These are phyloP conservation scores for Leptodactylus fallax DNA, from an alignment of 2,797 vertebrate species.

Conservation along the genomic window DNA sequence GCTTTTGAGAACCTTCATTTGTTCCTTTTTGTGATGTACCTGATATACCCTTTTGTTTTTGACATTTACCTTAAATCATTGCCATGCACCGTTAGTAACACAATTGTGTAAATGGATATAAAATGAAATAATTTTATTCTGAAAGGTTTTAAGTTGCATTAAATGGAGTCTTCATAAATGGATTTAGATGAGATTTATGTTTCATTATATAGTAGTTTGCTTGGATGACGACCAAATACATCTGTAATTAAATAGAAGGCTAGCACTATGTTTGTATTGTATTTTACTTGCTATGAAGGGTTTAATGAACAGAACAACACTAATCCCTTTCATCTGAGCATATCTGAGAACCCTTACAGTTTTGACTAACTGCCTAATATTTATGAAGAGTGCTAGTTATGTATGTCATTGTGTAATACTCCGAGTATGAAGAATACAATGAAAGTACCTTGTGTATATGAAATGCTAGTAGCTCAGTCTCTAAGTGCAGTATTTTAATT, in stretches of 20 bases:
- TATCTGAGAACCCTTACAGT: conserved; percentile 48
- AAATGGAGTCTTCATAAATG: conserved; percentile 21
- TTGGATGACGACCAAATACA: conserved; percentile 28
- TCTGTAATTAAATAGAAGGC: conserved; percentile 35
- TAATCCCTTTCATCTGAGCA: conserved; percentile 55
- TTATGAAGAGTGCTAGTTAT: conserved; percentile 47
- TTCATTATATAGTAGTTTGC: conserved; percentile 7
- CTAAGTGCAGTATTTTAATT: conserved; percentile 3
- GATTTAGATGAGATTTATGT: conserved; percentile 30
- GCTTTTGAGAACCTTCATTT: too few species aligned
- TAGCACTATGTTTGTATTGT: conserved; percentile 47
- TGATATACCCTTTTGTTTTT: not conserved
- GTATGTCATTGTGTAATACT: conserved; percentile 32
- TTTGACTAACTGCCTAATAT: conserved; percentile 54
- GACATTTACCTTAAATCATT: not conserved
- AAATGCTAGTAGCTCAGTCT: conserved; percentile 9
- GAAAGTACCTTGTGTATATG: not conserved
- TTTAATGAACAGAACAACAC: conserved; percentile 57
- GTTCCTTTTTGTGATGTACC: not conserved
- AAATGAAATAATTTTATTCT: conserved; percentile 3
- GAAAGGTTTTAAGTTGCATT: not conserved
- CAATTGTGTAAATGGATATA: not conserved
- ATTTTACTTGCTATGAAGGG: conserved; percentile 36
- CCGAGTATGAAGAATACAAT: conserved; percentile 27
- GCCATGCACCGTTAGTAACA: not conserved